Evolutionary conservation across 2,888 invertebrate genomes (phyloP).

Genomic region (Ramazzottius varieornatus): DNA sequence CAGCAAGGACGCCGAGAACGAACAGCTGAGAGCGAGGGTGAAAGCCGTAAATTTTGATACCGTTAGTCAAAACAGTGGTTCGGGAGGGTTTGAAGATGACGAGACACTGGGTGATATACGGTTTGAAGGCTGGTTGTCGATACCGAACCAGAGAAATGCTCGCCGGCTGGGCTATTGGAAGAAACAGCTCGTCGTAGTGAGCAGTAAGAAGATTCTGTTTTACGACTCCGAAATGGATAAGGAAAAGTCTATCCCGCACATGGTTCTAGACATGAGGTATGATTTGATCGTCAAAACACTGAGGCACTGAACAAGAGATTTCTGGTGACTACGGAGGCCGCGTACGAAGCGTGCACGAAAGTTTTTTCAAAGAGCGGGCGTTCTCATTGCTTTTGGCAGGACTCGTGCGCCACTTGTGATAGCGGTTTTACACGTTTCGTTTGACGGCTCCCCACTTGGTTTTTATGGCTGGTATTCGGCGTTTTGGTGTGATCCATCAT

Average conservation of each 20-base stretch:
- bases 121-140: slow-evolving; percentile 81
- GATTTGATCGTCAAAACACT: too few species aligned
- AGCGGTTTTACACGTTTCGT: too few species aligned
- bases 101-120: slow-evolving; percentile 19
- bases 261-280: slow-evolving; percentile 80
- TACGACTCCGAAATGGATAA: slow-evolving; percentile 81
- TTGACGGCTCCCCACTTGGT: too few species aligned
- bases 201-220: slow-evolving; percentile 84
- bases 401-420: too few species aligned
- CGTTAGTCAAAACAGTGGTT: slow-evolving; percentile 13
- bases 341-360: too few species aligned
- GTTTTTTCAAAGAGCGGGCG: too few species aligned
- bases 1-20: slow-evolving; percentile 83
- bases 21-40: slow-evolving; percentile 34
- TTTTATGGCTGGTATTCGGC: background rate
- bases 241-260: slow-evolving; percentile 69
- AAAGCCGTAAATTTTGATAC: slow-evolving; percentile 15
- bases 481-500: too few species aligned
- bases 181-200: slow-evolving; percentile 84
- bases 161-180: slow-evolving; percentile 72
- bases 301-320: too few species aligned
- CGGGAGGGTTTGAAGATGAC: slow-evolving; percentile 13
- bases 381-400: too few species aligned
- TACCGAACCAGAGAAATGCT: slow-evolving; percentile 82
- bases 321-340: too few species aligned